Evolutionary conservation across 2,113 vertebrate genomes (phyloP), one percentile per base, ranked within the genome.

Genomic region (Bombycilla garrulus): DNA sequence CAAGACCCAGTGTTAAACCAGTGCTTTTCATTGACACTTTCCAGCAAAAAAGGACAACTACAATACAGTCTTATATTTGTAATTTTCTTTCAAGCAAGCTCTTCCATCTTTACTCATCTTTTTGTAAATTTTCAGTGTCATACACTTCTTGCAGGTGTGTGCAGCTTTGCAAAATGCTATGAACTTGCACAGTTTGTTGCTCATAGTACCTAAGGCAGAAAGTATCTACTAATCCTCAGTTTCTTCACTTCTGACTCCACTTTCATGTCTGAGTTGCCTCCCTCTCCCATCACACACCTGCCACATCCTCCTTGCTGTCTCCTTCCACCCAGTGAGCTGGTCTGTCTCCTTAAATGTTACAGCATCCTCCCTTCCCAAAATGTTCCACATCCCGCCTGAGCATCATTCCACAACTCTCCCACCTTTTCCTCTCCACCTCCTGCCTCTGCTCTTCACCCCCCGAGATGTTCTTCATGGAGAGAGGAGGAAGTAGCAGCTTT

Each of bases 311-410:
- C 79, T 88, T 7, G 0, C 33, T 57, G 58, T 12, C 51, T 73
- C 85, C 42, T 79, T 81, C 67, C 81, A 95, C 38, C 44, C 62
- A 58, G 42, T 5, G 58, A 93, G 86, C 81, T 79, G 51, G 65
- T 80, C 66, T 86, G 85, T 78, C 67, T 93, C 90, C 76, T 93
- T 88, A 89, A 74, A 78, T 20, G 4, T 72, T 70, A 67, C 28
- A 80, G 38, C 66, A 82, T 29, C 61, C 15, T 58, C 22, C 65
- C 62, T 67, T 91, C 86, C 48, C 83, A 64, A 92, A 73, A 6
- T 1, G 0, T 62, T 80, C 77, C 60, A 48, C 13, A 12, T 4
- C 4, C 13, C 48, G 53, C 20, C 48, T 25, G 22, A 11, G 25
- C 74, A 82, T 61, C 45, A 50, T 76, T 58, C 36, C 23, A 51